Percentiles rank a stretch among this genome's conserved stretches.
Conservation (phyloP, 2,797 vertebrate genomes). For the Rhinella marina region DNA sequence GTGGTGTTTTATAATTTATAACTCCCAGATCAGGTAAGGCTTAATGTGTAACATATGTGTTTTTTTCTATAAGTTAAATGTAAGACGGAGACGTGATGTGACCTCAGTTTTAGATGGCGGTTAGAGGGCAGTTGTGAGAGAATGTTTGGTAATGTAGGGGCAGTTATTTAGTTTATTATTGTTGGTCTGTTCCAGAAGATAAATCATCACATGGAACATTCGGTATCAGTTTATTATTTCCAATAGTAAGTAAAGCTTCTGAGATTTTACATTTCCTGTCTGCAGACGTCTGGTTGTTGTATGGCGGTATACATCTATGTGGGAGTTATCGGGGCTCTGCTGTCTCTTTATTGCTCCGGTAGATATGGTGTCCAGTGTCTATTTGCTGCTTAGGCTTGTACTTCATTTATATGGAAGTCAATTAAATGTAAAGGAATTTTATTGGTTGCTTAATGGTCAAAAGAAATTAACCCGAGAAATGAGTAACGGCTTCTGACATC, state of each 20-base stretch:
- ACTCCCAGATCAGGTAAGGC: too few relatives aligned
- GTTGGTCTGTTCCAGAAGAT: too few relatives aligned
- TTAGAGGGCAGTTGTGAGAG: too few relatives aligned
- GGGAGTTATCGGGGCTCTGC: neutral
- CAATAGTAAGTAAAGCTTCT: too few relatives aligned
- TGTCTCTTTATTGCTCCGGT: neutral
- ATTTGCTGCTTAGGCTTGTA: neutral
- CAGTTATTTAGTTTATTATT: too few relatives aligned
- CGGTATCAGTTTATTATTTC: neutral
- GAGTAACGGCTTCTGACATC: neutral
- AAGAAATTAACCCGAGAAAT: neutral
- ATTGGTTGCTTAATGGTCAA: neutral
- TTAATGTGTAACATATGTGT: too few relatives aligned
- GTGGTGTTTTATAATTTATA: too few relatives aligned
- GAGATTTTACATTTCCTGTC: neutral
- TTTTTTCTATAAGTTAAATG: too few relatives aligned
- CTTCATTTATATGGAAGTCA: neutral
- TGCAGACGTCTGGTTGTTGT: neutral
- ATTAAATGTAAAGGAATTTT: neutral
- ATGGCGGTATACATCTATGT: neutral
- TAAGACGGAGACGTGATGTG: too few relatives aligned
- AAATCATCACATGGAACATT: too few relatives aligned
- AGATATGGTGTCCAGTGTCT: neutral
- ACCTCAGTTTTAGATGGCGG: too few relatives aligned
- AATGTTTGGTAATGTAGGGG: too few relatives aligned